Percentiles rank a stretch among this genome's conserved stretches.
These are phyloP conservation scores for Coendou prehensilis DNA, from an alignment of 2,797 vertebrate species.

Conservation along the genomic window DNA sequence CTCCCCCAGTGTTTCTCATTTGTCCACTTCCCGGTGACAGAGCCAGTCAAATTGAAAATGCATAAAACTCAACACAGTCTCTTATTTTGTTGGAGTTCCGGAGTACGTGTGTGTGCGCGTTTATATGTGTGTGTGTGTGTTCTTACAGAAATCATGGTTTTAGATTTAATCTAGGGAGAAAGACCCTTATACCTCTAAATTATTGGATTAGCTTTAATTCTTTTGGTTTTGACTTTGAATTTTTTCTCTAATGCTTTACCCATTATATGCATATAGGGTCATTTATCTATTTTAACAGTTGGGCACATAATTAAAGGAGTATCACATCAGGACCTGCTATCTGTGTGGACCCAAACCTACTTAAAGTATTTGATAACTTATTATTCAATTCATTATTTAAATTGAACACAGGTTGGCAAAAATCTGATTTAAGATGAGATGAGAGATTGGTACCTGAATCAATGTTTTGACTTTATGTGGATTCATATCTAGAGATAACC, in stretches of 20 bases:
- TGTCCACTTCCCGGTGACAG: slow-evolving; percentile 84
- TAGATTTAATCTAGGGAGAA: slow-evolving; percentile 65
- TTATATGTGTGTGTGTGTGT: slow-evolving; percentile 80
- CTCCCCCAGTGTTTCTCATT: slow-evolving; percentile 87
- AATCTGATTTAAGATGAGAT: slow-evolving; percentile 48
- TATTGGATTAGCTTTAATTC: slow-evolving; percentile 4
- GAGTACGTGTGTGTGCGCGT: slow-evolving; percentile 70
- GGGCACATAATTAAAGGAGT: background rate
- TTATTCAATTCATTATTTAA: slow-evolving; percentile 51
- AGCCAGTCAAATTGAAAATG: slow-evolving; percentile 87
- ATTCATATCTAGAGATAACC: background rate
- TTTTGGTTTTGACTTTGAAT: slow-evolving; percentile 54
- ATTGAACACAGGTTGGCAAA: background rate
- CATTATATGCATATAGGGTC: background rate
- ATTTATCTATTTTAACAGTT: background rate
- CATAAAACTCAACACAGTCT: slow-evolving; percentile 84
- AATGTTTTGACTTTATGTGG: background rate
- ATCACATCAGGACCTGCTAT: background rate
- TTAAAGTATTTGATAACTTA: slow-evolving; percentile 48
- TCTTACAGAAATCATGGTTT: slow-evolving; percentile 77
- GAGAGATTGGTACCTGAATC: background rate
- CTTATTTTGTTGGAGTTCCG: slow-evolving; percentile 78
- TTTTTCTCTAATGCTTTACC: slow-evolving; percentile 22
- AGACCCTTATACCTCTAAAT: slow-evolving; percentile 65
- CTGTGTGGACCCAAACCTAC: background rate